phyloP scores from a whole-genome alignment of 2,888 invertebrate genomes.

The Platycheirus albimanus region DNA sequence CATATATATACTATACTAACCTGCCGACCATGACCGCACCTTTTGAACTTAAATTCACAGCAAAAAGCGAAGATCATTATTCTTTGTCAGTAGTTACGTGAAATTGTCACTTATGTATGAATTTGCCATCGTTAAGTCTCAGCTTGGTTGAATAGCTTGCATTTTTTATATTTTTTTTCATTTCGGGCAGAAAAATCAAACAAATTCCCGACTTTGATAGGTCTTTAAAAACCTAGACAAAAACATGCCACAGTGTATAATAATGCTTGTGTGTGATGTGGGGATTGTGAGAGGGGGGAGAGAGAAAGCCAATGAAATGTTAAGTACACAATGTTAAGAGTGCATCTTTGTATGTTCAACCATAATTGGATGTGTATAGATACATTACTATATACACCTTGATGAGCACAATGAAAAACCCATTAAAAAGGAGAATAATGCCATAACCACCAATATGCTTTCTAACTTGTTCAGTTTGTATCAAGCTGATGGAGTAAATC shows the following conservation, averaged over 20 bases:
- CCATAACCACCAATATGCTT: constrained; percentile 27
- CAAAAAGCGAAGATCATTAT: constrained; percentile 25
- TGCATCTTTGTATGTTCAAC: constrained; percentile 24
- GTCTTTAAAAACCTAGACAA: neutral
- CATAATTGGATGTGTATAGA: constrained; percentile 31
- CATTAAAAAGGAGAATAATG: constrained; percentile 41
- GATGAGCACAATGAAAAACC: constrained; percentile 42
- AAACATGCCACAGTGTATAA: constrained; percentile 11
- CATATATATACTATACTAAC: neutral
- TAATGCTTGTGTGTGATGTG: no score
- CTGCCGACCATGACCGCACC: constrained; percentile 53
- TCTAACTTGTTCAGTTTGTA: neutral
- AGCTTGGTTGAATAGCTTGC: constrained; percentile 23
- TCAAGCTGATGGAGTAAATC: neutral
- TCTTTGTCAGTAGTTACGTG: constrained; percentile 4
- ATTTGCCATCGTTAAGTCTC: constrained; percentile 12
- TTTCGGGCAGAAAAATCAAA: constrained; percentile 16
- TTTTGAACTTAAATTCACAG: constrained; percentile 38
- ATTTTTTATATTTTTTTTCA: constrained; percentile 20
- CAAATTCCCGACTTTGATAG: constrained; percentile 12
- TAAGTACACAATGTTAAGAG: constrained; percentile 25
- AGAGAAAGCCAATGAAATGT: neutral
- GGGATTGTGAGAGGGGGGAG: neutral
- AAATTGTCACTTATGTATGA: constrained; percentile 49
- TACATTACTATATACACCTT: neutral